A percentile compares a stretch with the other conserved stretches of the same genome.
Conservation (phyloP, 2,888 invertebrate species). For the Clepsis dumicolana region DNA sequence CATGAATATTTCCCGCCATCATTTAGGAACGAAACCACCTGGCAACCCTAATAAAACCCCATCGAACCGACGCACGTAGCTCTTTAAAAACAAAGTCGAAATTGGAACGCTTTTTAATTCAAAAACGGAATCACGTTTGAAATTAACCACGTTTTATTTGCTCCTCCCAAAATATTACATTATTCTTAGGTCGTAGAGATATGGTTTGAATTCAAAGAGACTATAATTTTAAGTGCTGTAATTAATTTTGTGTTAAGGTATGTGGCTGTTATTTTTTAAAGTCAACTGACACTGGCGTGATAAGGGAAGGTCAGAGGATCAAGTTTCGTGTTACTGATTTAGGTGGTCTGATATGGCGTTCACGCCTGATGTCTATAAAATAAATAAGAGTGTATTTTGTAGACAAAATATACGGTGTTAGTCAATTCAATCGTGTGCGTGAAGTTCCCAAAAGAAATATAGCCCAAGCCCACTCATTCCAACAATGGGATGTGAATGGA, state of each 20-base stretch:
- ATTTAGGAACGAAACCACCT: background rate
- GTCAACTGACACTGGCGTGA: conserved; percentile 20
- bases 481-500: too few relatives aligned
- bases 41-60: background rate
- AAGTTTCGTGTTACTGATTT: conserved; percentile 29
- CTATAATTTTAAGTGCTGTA: background rate
- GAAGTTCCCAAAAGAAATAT: too few relatives aligned
- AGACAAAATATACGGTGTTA: too few relatives aligned
- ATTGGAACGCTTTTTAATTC: conserved; percentile 13
- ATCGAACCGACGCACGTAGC: conserved; percentile 2
- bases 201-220: conserved; percentile 1
- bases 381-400: too few relatives aligned
- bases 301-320: conserved; percentile 34
- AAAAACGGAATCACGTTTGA: conserved; percentile 22
- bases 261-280: conserved; percentile 27
- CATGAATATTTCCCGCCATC: background rate
- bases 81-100: conserved; percentile 30
- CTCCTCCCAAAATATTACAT: background rate
- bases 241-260: conserved; percentile 1
- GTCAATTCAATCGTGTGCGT: too few relatives aligned
- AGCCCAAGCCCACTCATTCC: too few relatives aligned
- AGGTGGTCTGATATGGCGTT: conserved; percentile 17
- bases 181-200: background rate
- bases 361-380: conserved; percentile 1
- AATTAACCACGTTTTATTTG: conserved; percentile 11